These are phyloP conservation scores for Caloenas nicobarica DNA, from an alignment of 2,113 vertebrate species.

Conservation along the genomic window DNA sequence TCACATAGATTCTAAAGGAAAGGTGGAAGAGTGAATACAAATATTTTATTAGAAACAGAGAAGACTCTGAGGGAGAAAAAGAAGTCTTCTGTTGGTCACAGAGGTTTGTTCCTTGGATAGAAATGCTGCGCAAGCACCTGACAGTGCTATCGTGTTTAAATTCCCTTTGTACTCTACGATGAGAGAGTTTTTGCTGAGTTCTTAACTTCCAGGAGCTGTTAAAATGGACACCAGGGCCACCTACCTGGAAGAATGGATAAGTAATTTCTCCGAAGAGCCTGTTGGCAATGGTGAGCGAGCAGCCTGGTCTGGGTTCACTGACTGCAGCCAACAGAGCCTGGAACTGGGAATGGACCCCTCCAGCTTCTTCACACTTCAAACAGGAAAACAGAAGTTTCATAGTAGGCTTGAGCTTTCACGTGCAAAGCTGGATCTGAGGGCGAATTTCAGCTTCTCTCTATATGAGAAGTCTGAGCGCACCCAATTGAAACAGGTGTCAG, in stretches of 20 bases:
- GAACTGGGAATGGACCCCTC: slow-evolving; percentile 64
- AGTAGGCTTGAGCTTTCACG: background rate
- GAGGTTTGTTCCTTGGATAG: background rate
- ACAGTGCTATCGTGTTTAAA: background rate
- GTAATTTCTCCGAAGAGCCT: slow-evolving; percentile 66
- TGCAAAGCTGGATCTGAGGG: background rate
- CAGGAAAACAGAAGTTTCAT: background rate
- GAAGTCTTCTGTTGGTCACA: background rate
- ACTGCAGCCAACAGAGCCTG: slow-evolving; percentile 56
- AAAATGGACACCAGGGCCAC: fast-evolving
- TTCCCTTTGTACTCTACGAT: background rate
- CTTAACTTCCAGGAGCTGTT: background rate
- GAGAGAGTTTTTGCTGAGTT: background rate
- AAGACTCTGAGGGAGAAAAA: background rate
- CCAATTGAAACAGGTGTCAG: background rate
- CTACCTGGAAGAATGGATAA: slow-evolving; percentile 47
- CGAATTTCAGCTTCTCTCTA: background rate
- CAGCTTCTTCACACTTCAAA: slow-evolving; percentile 53
- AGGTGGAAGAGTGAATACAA: background rate
- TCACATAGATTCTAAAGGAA: background rate
- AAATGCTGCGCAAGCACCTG: background rate
- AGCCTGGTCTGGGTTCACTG: slow-evolving; percentile 34
- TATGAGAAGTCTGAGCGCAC: background rate
- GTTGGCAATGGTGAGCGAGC: slow-evolving; percentile 68
- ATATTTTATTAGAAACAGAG: background rate